A percentile compares a stretch with the other conserved stretches of the same genome.
Conservation (phyloP, 2,888 invertebrate genomes). For the Nemapogon koenigi region DNA sequence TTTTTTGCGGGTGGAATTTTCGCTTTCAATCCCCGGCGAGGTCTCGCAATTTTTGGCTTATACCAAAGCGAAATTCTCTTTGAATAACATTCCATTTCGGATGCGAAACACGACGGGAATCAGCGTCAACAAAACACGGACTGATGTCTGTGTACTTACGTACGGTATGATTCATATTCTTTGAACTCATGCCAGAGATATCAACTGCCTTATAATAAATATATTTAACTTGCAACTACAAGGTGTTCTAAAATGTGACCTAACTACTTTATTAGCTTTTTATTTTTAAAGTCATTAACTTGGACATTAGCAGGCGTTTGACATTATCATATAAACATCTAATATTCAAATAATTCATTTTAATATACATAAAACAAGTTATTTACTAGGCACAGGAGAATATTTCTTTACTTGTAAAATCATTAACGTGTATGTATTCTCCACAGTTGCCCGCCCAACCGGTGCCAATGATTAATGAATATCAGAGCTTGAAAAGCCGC, state of each 20-base stretch:
- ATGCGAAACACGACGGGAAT: constrained; percentile 56
- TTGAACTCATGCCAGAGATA: constrained; percentile 37
- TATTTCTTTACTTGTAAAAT: no score
- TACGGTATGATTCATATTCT: constrained; percentile 47
- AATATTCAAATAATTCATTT: no score
- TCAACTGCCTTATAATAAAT: no score
- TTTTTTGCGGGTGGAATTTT: constrained; percentile 59
- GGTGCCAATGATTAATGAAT: constrained; percentile 49
- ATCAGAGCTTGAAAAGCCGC: constrained; percentile 41
- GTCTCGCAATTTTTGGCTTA: constrained; percentile 60
- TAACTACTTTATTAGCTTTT: no score
- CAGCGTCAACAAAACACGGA: constrained; percentile 37
- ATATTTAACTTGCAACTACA: no score
- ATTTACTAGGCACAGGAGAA: no score
- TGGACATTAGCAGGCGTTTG: no score
- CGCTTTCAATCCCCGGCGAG: constrained; percentile 50
- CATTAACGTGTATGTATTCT: not conserved
- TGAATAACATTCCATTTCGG: constrained; percentile 63
- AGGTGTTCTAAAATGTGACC: no score
- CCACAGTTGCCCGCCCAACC: constrained; percentile 30
- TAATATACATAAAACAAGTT: no score
- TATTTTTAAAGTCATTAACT: no score
- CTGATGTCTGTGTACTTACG: constrained; percentile 30
- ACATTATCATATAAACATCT: no score
- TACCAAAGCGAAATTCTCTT: constrained; percentile 52